Evolutionary conservation across 2,888 invertebrate genomes (phyloP).

Genomic region (Stictocephala bisonia): DNA sequence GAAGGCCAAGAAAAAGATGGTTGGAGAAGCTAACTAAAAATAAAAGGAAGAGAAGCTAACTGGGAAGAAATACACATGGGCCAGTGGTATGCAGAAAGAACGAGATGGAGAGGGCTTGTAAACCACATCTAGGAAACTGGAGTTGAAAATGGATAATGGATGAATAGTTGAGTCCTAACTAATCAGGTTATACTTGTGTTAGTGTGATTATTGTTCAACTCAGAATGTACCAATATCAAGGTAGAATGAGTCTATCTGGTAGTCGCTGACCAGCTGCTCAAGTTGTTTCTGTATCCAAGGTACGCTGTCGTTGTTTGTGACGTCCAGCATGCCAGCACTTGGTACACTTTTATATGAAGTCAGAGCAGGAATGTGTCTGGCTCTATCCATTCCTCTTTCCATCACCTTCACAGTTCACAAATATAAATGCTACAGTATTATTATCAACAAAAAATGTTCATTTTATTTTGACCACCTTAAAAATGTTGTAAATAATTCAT

Average conservation of each 20-base stretch:
- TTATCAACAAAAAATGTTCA: background rate
- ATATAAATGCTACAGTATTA: background rate
- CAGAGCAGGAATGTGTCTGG: conserved; percentile 79
- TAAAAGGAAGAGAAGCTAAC: too few relatives aligned
- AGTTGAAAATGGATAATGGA: too few relatives aligned
- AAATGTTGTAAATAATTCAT: too few relatives aligned
- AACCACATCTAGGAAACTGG: too few relatives aligned
- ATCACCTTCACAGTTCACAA: conserved; percentile 61
- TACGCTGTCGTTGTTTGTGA: conserved; percentile 83
- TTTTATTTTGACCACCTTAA: background rate
- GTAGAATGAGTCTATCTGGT: conserved; percentile 87
- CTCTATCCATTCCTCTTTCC: conserved; percentile 78
- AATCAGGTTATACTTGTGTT: too few relatives aligned
- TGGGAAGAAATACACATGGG: too few relatives aligned
- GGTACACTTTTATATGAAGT: conserved; percentile 82
- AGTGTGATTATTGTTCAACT: too few relatives aligned
- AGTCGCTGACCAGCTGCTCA: conserved; percentile 75
- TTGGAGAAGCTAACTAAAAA: too few relatives aligned
- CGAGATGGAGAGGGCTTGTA: too few relatives aligned
- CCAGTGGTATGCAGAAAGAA: too few relatives aligned
- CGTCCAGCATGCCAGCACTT: conserved; percentile 87
- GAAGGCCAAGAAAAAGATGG: too few relatives aligned
- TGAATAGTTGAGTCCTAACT: too few relatives aligned
- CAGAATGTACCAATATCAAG: conserved; percentile 78
- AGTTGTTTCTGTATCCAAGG: conserved; percentile 84